Percentiles rank a stretch among this genome's conserved stretches.
phyloP scores from a whole-genome alignment of 92 coral and sea anemone species.

The Pocillopora meandrina region DNA sequence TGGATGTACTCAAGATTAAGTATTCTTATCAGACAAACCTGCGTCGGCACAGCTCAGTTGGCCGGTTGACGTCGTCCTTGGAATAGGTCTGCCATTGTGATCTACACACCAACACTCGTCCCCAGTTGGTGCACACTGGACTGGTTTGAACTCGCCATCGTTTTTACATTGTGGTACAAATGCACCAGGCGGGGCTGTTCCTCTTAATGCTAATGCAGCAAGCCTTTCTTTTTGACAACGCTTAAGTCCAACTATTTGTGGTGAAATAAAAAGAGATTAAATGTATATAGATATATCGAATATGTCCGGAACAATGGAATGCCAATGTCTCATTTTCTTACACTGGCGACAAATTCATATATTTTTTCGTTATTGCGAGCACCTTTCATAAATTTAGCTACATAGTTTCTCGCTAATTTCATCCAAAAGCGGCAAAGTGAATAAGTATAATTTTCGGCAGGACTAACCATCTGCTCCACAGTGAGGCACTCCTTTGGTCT shows the following conservation, averaged over 20 bases:
- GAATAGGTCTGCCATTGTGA: conserved; percentile 75
- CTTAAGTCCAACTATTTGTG: conserved; percentile 64
- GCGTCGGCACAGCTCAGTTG: conserved; percentile 61
- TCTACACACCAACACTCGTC: conserved; percentile 97
- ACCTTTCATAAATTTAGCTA: too few species aligned
- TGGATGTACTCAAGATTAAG: too few species aligned
- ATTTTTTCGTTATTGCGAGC: too few species aligned
- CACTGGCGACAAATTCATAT: too few species aligned
- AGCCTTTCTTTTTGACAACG: conserved; percentile 77
- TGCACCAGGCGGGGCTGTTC: conserved; percentile 66
- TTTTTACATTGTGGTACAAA: conserved; percentile 74
- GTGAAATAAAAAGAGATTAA: not conserved
- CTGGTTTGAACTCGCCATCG: conserved; percentile 72
- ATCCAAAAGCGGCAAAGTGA: too few species aligned
- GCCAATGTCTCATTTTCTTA: too few species aligned
- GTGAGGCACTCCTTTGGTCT: conserved; percentile 64
- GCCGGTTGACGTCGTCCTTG: conserved; percentile 74
- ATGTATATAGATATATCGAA: not conserved
- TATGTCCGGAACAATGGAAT: not conserved
- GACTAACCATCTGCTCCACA: conserved; percentile 57
- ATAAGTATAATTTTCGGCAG: too few species aligned
- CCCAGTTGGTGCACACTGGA: conserved; percentile 75
- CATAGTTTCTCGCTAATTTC: too few species aligned
- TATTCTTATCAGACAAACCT: conserved; percentile 43
- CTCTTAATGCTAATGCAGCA: conserved; percentile 79